A percentile compares a stretch with the other conserved stretches of the same genome.
Evolutionary conservation across 1,140 invertebrate species (phyloP).

Genomic region (Zeugodacus cucurbitae): DNA sequence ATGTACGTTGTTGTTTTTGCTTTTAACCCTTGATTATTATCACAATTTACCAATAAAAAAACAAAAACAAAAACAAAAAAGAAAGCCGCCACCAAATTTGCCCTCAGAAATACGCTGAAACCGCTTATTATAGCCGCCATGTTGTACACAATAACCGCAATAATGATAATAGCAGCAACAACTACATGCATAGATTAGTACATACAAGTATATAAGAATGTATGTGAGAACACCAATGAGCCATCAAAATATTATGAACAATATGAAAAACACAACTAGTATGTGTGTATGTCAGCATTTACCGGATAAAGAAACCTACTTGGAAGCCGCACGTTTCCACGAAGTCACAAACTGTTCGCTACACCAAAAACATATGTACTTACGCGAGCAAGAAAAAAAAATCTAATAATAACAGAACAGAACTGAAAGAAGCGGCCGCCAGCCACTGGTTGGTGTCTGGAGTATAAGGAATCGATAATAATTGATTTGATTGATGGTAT

Average conservation of each 20-base stretch:
- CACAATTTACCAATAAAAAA: conserved; percentile 65
- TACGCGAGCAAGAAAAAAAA: background rate
- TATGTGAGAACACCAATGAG: too few relatives aligned
- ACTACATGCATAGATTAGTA: too few relatives aligned
- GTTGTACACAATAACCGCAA: conserved; percentile 42
- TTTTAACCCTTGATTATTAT: conserved; percentile 46
- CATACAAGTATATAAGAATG: too few relatives aligned
- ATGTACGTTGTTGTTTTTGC: background rate
- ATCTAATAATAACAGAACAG: background rate
- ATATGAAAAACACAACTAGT: background rate
- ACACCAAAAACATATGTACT: background rate
- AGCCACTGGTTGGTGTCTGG: conserved; percentile 1
- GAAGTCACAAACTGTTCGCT: background rate
- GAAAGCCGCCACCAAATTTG: conserved; percentile 49
- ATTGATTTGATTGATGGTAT: conserved; percentile 63
- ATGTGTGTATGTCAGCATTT: background rate
- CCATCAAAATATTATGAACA: background rate
- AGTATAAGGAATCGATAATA: conserved; percentile 55
- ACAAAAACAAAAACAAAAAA: conserved; percentile 63
- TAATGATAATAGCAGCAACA: background rate
- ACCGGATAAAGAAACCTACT: background rate
- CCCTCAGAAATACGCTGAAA: conserved; percentile 44
- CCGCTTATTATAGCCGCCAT: conserved; percentile 60
- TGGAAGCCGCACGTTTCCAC: conserved; percentile 38
- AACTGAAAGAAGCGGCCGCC: background rate